Evolutionary conservation across 2,113 vertebrate species (phyloP).

Genomic region (Cyanoderma ruficeps): DNA sequence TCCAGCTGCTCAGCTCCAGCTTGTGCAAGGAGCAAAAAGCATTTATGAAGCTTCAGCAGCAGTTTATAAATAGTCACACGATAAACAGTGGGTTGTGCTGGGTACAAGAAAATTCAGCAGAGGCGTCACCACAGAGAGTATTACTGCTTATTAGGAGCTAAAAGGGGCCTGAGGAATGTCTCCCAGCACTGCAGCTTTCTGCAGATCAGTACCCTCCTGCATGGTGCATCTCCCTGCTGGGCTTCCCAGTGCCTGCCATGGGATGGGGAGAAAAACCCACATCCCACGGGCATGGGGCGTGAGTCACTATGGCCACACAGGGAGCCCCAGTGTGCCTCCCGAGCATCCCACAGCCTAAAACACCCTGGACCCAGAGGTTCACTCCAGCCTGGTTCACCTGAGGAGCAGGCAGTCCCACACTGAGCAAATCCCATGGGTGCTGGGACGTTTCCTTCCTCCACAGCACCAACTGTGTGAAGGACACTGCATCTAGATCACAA

Average conservation of each 20-base stretch:
- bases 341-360: neutral
- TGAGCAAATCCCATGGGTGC: neutral
- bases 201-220: neutral
- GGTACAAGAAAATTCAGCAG: neutral
- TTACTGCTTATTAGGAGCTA: slow-evolving; percentile 7
- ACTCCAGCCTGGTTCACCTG: neutral
- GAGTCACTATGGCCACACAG: neutral
- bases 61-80: slow-evolving; percentile 61
- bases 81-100: slow-evolving; percentile 30
- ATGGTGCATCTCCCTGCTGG: accelerated
- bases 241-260: neutral
- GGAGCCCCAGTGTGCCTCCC: accelerated
- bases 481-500: neutral
- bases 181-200: neutral
- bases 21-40: slow-evolving; percentile 53
- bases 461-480: neutral
- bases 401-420: accelerated
- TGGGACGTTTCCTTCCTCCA: neutral
- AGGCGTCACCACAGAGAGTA: neutral
- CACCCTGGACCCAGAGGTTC: accelerated
- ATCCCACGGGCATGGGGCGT: neutral
- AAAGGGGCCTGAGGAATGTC: neutral
- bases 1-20: slow-evolving; percentile 72
- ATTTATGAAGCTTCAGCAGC: slow-evolving; percentile 14
- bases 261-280: neutral